Conservation (phyloP, 2,888 invertebrate genomes). For the Cancer borealis region DNA sequence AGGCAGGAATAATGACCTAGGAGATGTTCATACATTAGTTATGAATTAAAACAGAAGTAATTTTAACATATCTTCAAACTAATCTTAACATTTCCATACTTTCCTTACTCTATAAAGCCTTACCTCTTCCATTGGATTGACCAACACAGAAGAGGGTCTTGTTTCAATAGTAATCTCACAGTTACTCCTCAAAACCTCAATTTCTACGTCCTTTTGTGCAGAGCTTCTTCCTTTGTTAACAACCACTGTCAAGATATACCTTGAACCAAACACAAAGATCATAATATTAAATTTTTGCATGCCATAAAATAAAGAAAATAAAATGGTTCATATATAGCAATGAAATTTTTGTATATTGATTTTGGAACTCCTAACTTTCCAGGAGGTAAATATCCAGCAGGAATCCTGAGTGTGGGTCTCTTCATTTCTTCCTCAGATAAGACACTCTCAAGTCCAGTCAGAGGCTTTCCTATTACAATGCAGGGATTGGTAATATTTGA, state of each 20-base stretch:
- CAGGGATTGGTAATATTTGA: constrained; percentile 42
- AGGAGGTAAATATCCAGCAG: constrained; percentile 43
- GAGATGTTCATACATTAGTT: not conserved
- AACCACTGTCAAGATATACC: constrained; percentile 61
- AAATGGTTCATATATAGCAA: not conserved
- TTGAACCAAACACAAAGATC: constrained; percentile 4
- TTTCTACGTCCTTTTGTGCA: constrained; percentile 30
- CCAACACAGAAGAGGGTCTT: not conserved
- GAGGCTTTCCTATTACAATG: constrained; percentile 29
- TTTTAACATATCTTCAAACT: not conserved
- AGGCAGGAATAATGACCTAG: constrained; percentile 46
- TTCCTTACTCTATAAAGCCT: not conserved
- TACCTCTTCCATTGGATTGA: constrained; percentile 55
- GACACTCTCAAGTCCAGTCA: constrained; percentile 41
- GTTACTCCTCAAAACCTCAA: constrained; percentile 39
- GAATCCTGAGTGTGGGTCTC: constrained; percentile 14
- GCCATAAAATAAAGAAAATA: not conserved
- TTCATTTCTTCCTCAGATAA: constrained; percentile 50
- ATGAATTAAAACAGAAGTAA: not conserved
- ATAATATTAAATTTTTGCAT: not conserved
- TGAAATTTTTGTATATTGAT: not conserved
- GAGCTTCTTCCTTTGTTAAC: constrained; percentile 17
- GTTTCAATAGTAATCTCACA: constrained; percentile 51
- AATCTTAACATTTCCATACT: not conserved
- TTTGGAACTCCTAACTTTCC: constrained; percentile 38